phyloP scores from a whole-genome alignment of 2,888 invertebrate species.

The Xylota sylvarum region DNA sequence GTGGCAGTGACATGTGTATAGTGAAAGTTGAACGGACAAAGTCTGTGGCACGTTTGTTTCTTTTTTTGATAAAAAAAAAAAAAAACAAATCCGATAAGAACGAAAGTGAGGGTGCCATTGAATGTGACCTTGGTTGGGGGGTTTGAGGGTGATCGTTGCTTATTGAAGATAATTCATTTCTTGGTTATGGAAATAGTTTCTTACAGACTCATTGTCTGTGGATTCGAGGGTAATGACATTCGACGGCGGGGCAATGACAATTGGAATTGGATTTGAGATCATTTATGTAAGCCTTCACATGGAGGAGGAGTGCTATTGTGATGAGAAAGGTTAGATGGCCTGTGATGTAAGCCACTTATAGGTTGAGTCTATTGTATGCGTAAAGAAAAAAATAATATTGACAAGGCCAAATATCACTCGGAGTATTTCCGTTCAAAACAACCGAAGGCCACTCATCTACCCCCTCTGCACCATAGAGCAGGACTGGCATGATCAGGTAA shows the following conservation, averaged over 20 bases:
- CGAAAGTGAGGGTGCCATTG: conserved; percentile 31
- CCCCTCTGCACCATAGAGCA: no score
- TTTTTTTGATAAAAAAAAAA: conserved; percentile 9
- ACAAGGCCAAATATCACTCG: no score
- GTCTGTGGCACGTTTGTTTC: conserved; percentile 22
- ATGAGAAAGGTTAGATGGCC: no score
- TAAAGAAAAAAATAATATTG: no score
- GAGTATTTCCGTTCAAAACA: no score
- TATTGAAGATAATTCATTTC: conserved; percentile 7
- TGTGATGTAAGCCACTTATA: no score
- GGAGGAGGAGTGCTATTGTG: no score
- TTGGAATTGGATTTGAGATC: not conserved
- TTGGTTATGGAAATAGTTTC: conserved; percentile 6
- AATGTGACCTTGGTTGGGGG: conserved; percentile 50
- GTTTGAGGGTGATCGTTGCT: not conserved
- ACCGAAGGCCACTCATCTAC: no score
- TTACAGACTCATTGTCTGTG: conserved; percentile 13
- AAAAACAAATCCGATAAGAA: conserved; percentile 10
- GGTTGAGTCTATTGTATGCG: no score
- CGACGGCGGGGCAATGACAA: not conserved
- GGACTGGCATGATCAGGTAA: no score
- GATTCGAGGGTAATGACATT: conserved; percentile 19
- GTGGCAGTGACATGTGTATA: conserved; percentile 55
- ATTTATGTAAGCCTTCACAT: not conserved
- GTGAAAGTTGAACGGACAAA: conserved; percentile 65